phyloP scores from a whole-genome alignment of 2,888 invertebrate species.

The Heliconius ismenius region DNA sequence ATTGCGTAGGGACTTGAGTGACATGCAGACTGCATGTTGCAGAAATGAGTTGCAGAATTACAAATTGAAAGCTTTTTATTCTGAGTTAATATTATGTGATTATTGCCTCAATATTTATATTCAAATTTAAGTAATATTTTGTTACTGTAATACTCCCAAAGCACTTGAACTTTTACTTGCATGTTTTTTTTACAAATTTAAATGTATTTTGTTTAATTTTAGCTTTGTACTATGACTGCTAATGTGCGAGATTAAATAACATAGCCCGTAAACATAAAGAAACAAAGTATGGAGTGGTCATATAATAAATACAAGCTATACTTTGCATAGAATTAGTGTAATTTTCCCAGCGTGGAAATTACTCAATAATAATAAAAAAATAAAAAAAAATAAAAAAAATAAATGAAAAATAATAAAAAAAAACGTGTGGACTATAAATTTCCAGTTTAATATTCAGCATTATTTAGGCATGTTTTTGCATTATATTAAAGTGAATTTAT shows the following conservation, averaged over 20 bases:
- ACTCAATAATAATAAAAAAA: slow-evolving; percentile 68
- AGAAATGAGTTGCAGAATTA: no score
- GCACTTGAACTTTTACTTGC: neutral
- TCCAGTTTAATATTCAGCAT: slow-evolving; percentile 83
- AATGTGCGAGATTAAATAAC: slow-evolving; percentile 80
- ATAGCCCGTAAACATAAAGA: slow-evolving; percentile 80
- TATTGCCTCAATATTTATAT: no score
- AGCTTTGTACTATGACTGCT: slow-evolving; percentile 71
- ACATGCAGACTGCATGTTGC: no score
- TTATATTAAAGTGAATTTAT: slow-evolving; percentile 68
- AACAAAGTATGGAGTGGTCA: slow-evolving; percentile 82
- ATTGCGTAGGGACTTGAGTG: no score
- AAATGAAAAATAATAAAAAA: slow-evolving; percentile 62
- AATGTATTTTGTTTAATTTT: neutral
- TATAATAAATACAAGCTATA: slow-evolving; percentile 89
- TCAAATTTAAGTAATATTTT: no score
- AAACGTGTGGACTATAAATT: slow-evolving; percentile 77
- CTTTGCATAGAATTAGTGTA: slow-evolving; percentile 96
- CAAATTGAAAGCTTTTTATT: no score
- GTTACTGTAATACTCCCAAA: no score
- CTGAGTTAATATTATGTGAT: no score
- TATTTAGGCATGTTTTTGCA: slow-evolving; percentile 79
- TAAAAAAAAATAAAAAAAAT: slow-evolving; percentile 56
- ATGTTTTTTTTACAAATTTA: neutral
- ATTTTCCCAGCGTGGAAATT: slow-evolving; percentile 88